These are phyloP conservation scores for Ascaphus truei DNA, from an alignment of 2,113 vertebrate genomes.

Conservation along the genomic window DNA sequence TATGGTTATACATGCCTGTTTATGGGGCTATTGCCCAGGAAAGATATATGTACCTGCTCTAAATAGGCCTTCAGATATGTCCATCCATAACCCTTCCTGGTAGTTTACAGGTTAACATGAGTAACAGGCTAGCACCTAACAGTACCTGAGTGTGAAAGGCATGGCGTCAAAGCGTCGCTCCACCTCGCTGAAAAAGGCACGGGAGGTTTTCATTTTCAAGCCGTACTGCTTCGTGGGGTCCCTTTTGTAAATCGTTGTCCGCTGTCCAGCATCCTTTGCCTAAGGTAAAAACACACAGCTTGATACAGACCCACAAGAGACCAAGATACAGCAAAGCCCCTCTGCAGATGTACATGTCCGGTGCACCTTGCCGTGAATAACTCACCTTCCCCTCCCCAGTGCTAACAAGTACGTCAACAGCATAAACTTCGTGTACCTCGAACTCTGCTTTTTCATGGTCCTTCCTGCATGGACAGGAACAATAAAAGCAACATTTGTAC, in stretches of 20 bases:
- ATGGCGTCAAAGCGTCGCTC: conserved; percentile 92
- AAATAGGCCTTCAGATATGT: no score
- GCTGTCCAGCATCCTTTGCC: conserved; percentile 91
- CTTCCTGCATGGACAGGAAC: conserved; percentile 75
- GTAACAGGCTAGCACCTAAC: no score
- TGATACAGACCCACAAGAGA: fast-evolving
- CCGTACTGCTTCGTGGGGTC: conserved; percentile 95
- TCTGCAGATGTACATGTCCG: fast-evolving
- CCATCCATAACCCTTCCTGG: no score
- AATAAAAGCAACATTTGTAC: not conserved
- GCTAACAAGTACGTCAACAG: conserved; percentile 92
- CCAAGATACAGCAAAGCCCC: fast-evolving
- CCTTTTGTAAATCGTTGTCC: conserved; percentile 95
- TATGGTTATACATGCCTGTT: no score
- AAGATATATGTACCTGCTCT: no score
- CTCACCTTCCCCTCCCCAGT: conserved; percentile 95
- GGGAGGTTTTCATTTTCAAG: conserved; percentile 97
- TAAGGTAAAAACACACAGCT: conserved; percentile 39
- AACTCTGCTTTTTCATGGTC: conserved; percentile 98
- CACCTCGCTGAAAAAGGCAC: conserved; percentile 94
- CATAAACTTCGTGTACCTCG: conserved; percentile 96
- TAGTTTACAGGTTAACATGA: no score
- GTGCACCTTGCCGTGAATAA: no score
- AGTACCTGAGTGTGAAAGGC: conserved; percentile 93
- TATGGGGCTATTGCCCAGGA: no score